These are phyloP conservation scores for Holothuria glaberrima DNA, from an alignment of 35 echinoderm and acorn worm genomes.

Conservation along the genomic window DNA sequence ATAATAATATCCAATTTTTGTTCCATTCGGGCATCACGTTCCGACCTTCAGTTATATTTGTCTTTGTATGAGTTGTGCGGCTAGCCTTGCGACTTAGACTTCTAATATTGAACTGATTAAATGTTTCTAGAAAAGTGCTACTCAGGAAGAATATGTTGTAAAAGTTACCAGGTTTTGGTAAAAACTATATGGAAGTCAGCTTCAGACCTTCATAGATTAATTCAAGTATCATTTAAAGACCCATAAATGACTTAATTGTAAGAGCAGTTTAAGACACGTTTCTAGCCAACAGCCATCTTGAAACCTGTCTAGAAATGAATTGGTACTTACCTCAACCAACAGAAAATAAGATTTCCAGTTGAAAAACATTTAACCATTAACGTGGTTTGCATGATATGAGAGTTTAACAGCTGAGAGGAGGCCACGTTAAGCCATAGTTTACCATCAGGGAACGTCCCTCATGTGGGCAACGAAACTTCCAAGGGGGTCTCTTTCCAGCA, in stretches of 20 bases:
- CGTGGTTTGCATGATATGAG: too few species aligned
- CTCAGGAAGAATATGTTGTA: background rate
- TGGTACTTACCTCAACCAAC: too few species aligned
- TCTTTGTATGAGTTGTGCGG: background rate
- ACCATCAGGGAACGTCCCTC: too few species aligned
- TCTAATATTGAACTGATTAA: background rate
- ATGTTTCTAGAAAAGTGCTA: background rate
- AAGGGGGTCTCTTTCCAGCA: too few species aligned
- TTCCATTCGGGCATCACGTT: slow-evolving; percentile 10
- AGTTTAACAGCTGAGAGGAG: too few species aligned
- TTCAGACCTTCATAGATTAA: too few species aligned
- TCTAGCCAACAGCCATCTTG: background rate
- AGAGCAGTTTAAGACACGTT: background rate
- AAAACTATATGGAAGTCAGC: background rate
- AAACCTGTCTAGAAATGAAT: too few species aligned
- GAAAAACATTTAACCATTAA: too few species aligned
- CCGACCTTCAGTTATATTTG: background rate
- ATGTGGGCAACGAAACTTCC: too few species aligned
- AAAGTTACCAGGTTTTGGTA: background rate
- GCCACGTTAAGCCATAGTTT: too few species aligned
- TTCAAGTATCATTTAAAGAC: background rate
- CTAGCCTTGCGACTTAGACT: background rate
- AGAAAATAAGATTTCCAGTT: too few species aligned
- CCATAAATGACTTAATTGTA: background rate
- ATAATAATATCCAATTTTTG: background rate